These are phyloP conservation scores for Phalacrocorax aristotelis DNA, from an alignment of 2,113 vertebrate genomes.

Conservation along the genomic window DNA sequence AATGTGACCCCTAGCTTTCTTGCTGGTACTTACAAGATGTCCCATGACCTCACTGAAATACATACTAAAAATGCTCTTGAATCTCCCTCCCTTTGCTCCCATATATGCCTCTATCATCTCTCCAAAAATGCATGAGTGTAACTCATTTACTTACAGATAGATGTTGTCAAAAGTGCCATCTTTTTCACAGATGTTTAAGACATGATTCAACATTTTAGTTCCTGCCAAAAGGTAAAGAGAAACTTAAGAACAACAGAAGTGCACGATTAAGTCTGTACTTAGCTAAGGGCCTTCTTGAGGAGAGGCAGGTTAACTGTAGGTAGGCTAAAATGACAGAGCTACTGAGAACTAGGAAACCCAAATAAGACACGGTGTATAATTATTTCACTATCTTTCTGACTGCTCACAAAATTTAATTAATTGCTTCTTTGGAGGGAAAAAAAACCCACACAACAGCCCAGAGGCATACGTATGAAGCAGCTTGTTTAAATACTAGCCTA, in stretches of 20 bases:
- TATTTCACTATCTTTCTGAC: not conserved
- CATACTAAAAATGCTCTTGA: not conserved
- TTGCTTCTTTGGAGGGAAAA: not conserved
- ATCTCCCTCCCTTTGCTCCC: not conserved
- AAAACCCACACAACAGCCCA: not conserved
- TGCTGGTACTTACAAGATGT: not conserved
- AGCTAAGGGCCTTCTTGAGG: not conserved
- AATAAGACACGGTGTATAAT: not conserved
- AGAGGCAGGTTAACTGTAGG: not conserved
- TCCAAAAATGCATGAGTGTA: not conserved
- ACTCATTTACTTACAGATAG: constrained; percentile 91
- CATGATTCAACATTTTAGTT: constrained; percentile 99
- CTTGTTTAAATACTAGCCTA: not conserved
- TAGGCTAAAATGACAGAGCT: not conserved
- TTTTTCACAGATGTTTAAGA: constrained; percentile 99
- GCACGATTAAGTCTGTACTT: not conserved
- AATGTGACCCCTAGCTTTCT: not conserved
- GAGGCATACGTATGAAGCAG: not conserved
- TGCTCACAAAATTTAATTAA: not conserved
- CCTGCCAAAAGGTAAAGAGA: constrained; percentile 75
- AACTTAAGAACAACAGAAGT: not conserved
- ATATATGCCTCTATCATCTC: not conserved
- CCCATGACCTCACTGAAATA: not conserved
- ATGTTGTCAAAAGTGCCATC: constrained; percentile 99
- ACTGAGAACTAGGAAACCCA: not conserved